Percentiles rank a stretch among this genome's conserved stretches.
Conservation (phyloP, 2,888 invertebrate genomes). For the Clepsis dumicolana region DNA sequence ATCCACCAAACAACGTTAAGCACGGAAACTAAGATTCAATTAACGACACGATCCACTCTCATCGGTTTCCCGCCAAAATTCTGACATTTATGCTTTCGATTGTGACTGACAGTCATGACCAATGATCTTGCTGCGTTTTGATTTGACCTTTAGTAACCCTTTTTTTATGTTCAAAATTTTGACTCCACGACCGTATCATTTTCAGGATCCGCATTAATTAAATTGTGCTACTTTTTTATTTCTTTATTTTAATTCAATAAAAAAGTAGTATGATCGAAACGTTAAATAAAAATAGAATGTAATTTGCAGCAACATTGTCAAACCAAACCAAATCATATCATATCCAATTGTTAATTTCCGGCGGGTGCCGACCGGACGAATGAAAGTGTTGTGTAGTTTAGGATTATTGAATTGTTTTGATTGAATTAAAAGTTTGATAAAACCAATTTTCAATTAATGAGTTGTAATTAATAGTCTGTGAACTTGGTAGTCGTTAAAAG, state of each 20-base stretch:
- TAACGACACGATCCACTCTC: no score
- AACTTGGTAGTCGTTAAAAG: neutral
- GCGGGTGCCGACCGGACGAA: neutral
- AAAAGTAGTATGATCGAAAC: neutral
- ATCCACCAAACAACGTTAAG: no score
- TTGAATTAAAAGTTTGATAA: neutral
- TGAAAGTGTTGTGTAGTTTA: neutral
- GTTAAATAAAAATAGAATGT: neutral
- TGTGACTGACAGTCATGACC: no score
- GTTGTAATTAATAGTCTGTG: neutral
- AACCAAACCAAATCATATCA: no score
- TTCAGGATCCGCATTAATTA: neutral
- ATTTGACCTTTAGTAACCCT: no score
- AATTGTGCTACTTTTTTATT: neutral
- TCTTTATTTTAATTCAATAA: neutral
- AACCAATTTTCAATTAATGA: neutral
- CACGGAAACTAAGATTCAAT: no score
- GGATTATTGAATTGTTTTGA: neutral
- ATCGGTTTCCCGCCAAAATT: no score
- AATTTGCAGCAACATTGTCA: conserved; percentile 3
- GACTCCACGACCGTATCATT: no score
- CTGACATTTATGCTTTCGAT: no score
- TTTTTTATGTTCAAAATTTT: no score
- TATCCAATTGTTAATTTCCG: conserved; percentile 20
- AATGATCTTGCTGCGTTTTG: no score